phyloP scores from a whole-genome alignment of 2,113 vertebrate genomes.

The Nerophis lumbriciformis region DNA sequence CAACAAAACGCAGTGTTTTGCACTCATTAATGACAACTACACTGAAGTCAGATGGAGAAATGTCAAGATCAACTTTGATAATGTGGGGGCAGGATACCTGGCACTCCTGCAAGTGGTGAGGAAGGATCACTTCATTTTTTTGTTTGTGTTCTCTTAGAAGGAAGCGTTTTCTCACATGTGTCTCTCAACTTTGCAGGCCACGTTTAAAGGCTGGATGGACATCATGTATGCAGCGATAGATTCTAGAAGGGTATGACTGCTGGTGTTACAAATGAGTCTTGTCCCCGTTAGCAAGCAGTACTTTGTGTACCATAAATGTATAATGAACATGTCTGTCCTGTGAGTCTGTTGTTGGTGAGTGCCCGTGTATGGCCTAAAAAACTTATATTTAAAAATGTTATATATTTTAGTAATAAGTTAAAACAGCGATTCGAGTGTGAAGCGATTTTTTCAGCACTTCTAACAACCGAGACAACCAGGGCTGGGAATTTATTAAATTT shows the following conservation, averaged over 20 bases:
- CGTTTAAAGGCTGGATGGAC: slow-evolving; percentile 99
- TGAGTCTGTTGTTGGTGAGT: too few relatives aligned
- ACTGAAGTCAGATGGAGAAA: slow-evolving; percentile 93
- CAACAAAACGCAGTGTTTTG: slow-evolving; percentile 84
- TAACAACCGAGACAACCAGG: too few relatives aligned
- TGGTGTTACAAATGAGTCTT: neutral
- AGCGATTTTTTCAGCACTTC: too few relatives aligned
- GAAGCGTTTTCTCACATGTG: slow-evolving; percentile 2
- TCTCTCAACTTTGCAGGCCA: slow-evolving; percentile 76
- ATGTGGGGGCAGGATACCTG: slow-evolving; percentile 93
- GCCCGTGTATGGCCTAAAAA: too few relatives aligned
- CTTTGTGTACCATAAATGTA: too few relatives aligned
- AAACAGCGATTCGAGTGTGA: too few relatives aligned
- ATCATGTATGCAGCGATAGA: slow-evolving; percentile 99
- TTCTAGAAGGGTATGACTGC: slow-evolving; percentile 81
- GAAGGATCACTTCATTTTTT: slow-evolving; percentile 45
- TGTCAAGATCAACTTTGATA: slow-evolving; percentile 98
- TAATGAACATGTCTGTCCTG: too few relatives aligned
- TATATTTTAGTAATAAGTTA: too few relatives aligned
- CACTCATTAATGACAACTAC: slow-evolving; percentile 74
- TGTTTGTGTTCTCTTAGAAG: neutral
- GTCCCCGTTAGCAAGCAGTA: neutral
- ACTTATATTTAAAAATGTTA: too few relatives aligned
- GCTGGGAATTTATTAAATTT: too few relatives aligned
- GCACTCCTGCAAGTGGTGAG: slow-evolving; percentile 95